Percentiles rank a stretch among this genome's conserved stretches.
phyloP scores from a whole-genome alignment of 2,888 invertebrate species.

The Acheta domesticus region DNA sequence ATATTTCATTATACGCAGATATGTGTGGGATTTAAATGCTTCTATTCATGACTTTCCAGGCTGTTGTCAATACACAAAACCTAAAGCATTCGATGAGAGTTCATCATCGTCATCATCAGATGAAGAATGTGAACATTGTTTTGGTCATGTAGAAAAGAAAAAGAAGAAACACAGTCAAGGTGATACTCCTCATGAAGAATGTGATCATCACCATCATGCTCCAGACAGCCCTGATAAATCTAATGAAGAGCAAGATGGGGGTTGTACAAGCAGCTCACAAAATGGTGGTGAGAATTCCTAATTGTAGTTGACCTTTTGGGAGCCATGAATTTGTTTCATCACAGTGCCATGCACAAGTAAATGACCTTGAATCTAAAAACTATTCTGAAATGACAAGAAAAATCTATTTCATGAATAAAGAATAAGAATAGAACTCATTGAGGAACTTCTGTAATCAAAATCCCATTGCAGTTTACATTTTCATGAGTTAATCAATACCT shows the following conservation, averaged over 20 bases:
- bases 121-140: conserved; percentile 84
- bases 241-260: background rate
- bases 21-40: background rate
- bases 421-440: too few species aligned
- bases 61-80: conserved; percentile 92
- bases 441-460: too few species aligned
- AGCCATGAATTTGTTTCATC: background rate
- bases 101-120: conserved; percentile 73
- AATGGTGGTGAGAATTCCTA: too few species aligned
- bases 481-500: too few species aligned
- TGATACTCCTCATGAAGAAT: background rate
- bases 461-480: too few species aligned
- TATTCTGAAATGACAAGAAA: too few species aligned
- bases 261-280: background rate
- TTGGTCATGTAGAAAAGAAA: conserved; percentile 71
- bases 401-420: too few species aligned
- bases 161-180: conserved; percentile 39
- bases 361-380: background rate
- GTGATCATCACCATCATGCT: background rate
- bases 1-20: too few species aligned
- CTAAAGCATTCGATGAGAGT: conserved; percentile 82
- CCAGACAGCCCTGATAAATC: background rate
- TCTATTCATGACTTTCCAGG: conserved; percentile 52
- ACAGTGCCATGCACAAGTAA: background rate
- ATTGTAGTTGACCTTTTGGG: too few species aligned